Percentiles rank a stretch among this genome's conserved stretches.
Evolutionary conservation across 2,888 invertebrate species (phyloP).

Genomic region (Monochamus alternatus): DNA sequence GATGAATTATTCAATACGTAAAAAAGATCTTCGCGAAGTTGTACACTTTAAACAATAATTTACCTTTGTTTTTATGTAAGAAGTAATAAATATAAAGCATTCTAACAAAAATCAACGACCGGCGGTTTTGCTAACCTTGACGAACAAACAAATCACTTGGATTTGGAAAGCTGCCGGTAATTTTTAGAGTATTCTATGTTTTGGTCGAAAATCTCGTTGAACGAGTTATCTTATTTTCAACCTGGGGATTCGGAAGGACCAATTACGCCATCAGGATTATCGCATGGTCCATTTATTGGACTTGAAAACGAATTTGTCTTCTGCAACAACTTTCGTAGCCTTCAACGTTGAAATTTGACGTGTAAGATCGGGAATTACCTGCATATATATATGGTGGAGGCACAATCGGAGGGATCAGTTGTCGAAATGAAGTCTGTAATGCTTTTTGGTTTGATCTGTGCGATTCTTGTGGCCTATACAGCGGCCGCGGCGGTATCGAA

Average conservation of each 20-base stretch:
- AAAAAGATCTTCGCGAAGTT: no score
- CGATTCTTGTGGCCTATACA: neutral
- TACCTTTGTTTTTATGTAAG: neutral
- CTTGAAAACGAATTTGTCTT: neutral
- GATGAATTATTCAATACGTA: no score
- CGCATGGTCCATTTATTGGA: neutral
- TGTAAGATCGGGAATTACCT: slow-evolving; percentile 1
- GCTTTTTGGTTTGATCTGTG: neutral
- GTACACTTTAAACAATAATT: neutral
- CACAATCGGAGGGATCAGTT: neutral
- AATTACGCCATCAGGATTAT: neutral
- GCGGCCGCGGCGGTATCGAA: neutral
- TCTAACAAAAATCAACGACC: neutral
- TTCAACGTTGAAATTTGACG: neutral
- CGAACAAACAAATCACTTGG: neutral
- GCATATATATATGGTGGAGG: neutral
- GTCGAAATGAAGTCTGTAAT: neutral
- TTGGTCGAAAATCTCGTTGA: no score
- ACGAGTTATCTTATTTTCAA: neutral
- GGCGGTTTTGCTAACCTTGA: neutral
- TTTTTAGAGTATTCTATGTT: no score
- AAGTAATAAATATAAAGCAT: neutral
- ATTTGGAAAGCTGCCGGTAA: no score
- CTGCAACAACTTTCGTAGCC: slow-evolving; percentile 4
- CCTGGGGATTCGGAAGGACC: neutral